Evolutionary conservation across 2,797 vertebrate species (phyloP), one percentile per base, ranked within the genome.

Genomic region (Myiotriccus ornatus): DNA sequence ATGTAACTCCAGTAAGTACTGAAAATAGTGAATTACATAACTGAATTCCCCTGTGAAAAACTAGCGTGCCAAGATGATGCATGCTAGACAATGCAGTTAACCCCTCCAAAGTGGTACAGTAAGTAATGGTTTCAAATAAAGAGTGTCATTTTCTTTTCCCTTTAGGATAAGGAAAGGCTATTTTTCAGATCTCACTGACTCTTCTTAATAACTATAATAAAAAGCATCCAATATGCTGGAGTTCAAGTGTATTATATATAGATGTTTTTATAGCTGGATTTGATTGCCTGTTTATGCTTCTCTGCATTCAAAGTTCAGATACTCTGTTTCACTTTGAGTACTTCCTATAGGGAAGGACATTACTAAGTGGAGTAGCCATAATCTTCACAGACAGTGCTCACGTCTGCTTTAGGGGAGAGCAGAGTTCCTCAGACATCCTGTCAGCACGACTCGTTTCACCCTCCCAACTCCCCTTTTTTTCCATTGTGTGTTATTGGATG

Each of bases 101-200:
- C 55, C 73, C 78, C 86, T 91, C 56, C 65, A 64, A 84, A 95
- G 62, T 82, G 73, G 71, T 93, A 93, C 59, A 73, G 83, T 95
- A 95, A 96, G 92, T 96, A 96, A 95, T 70, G 83, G 83, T 82
- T 94, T 92, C 74, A 96, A 90, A 96, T 97, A 97, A 96, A 91
- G 57, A 79, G 55, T 83, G 84, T 93, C 47, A 82, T 93, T 96
- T 96, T 95, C 84, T 94, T 90, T 90, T 84, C 82, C 93, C 90
- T 78, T 93, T 83, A 94, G 86, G 82, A 93, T 87, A 84, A 86
- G 19, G 60, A 32, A 62, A 41, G 53, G 27, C 67, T 88, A 12
- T 95, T 93, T 94, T 88, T 95, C 94, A 86, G 80, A 89, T 93
- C 90, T 96, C 91, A 74, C 25, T 56, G 89, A 74, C 70, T 79